Conservation (phyloP, 2,888 invertebrate species). For the Byasa hedistus region DNA sequence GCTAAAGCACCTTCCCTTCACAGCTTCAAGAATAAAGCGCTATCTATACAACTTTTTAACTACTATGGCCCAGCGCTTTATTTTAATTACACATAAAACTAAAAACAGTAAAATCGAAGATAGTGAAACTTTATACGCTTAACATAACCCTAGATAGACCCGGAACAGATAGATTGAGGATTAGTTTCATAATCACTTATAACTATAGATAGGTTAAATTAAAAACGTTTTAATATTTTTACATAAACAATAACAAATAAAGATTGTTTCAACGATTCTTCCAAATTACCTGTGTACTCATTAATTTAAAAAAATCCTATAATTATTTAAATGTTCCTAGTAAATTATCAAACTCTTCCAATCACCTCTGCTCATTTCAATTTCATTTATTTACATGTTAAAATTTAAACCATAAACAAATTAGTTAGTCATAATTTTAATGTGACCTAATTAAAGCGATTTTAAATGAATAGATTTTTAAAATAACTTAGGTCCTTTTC, state of each 20-base stretch:
- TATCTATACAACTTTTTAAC: no score
- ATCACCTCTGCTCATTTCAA: neutral
- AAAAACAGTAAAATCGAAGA: no score
- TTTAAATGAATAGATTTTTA: neutral
- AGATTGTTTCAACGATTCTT: neutral
- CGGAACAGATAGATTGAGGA: no score
- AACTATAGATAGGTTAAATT: neutral
- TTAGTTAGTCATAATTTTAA: neutral
- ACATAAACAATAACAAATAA: neutral
- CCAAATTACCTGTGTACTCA: neutral
- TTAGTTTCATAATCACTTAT: no score
- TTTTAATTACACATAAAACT: no score
- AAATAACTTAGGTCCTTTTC: neutral
- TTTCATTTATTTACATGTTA: neutral
- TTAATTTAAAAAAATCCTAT: neutral
- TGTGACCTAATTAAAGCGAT: neutral
- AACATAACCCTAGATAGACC: no score
- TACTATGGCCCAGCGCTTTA: no score
- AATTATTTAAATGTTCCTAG: neutral
- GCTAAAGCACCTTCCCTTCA: no score
- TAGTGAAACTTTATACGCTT: no score
- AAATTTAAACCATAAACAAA: neutral
- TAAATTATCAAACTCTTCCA: neutral
- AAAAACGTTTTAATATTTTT: neutral
- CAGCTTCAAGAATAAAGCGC: no score